phyloP scores from a whole-genome alignment of 2,888 invertebrate genomes.

The Thumatha senex region DNA sequence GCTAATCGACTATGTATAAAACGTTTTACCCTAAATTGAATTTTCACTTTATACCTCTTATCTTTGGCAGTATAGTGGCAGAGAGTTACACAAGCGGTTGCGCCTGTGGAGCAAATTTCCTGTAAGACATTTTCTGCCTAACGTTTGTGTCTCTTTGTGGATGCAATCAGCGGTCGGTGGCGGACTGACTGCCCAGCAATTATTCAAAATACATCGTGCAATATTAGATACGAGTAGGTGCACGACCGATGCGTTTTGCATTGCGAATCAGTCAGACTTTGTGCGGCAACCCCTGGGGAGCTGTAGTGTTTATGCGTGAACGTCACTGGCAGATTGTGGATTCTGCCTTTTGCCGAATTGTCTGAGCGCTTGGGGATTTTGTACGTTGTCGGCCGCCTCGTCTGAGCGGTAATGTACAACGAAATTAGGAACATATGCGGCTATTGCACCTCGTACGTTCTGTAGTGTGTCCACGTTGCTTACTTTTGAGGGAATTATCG shows the following conservation, averaged over 20 bases:
- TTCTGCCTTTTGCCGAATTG: conserved; percentile 68
- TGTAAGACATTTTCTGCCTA: conserved; percentile 70
- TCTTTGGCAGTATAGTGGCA: too few relatives aligned
- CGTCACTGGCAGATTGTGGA: conserved; percentile 65
- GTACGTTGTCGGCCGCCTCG: conserved; percentile 37
- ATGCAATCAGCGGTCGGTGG: conserved; percentile 63
- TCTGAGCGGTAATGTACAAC: conserved; percentile 10
- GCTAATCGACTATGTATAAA: too few relatives aligned
- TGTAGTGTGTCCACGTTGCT: conserved; percentile 3
- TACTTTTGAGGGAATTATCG: not conserved
- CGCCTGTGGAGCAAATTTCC: conserved; percentile 11
- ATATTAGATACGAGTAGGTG: conserved; percentile 81
- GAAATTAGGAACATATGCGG: not conserved
- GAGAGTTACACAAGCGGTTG: not conserved
- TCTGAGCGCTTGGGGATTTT: conserved; percentile 56
- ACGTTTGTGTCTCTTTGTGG: conserved; percentile 64
- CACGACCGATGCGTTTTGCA: conserved; percentile 78
- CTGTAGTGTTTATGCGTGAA: conserved; percentile 62
- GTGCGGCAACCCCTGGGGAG: conserved; percentile 65
- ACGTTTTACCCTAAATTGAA: too few relatives aligned
- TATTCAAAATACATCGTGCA: conserved; percentile 81
- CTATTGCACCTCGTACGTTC: not conserved
- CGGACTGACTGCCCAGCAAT: conserved; percentile 58
- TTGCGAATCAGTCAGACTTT: conserved; percentile 79
- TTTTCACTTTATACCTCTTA: too few relatives aligned